Percentiles rank a stretch among this genome's conserved stretches.
phyloP scores from a whole-genome alignment of 2,797 vertebrate species.

The Neosilurus mollespiculum region DNA sequence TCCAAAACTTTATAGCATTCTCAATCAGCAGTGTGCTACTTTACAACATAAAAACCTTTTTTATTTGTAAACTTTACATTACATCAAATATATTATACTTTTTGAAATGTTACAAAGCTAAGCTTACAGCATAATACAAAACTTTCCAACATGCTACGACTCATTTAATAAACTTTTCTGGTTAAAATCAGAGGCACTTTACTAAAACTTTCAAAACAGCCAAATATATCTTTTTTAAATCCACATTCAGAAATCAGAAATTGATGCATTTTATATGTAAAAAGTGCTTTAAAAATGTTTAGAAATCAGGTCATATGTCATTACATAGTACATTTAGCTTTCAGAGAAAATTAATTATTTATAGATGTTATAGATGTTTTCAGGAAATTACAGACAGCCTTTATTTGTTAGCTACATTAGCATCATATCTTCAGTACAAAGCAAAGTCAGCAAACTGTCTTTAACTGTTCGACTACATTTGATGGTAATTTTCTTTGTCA shows the following conservation, averaged over 20 bases:
- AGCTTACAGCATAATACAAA: neutral
- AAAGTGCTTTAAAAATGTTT: neutral
- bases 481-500: slow-evolving; percentile 11
- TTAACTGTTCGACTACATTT: neutral
- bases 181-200: neutral
- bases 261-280: neutral
- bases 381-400: neutral
- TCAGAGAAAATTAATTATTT: neutral
- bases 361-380: neutral
- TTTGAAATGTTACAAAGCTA: neutral
- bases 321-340: neutral
- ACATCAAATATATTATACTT: neutral
- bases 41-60: neutral
- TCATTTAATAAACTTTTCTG: neutral
- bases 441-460: neutral
- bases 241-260: too few relatives aligned
- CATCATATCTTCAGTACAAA: neutral
- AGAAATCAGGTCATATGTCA: neutral
- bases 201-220: neutral
- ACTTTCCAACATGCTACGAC: neutral
- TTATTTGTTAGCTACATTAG: neutral
- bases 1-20: neutral
- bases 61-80: neutral
- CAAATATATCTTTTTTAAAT: neutral
- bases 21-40: neutral